phyloP scores from a whole-genome alignment of 2,113 vertebrate species.

The Xerus inauris region DNA sequence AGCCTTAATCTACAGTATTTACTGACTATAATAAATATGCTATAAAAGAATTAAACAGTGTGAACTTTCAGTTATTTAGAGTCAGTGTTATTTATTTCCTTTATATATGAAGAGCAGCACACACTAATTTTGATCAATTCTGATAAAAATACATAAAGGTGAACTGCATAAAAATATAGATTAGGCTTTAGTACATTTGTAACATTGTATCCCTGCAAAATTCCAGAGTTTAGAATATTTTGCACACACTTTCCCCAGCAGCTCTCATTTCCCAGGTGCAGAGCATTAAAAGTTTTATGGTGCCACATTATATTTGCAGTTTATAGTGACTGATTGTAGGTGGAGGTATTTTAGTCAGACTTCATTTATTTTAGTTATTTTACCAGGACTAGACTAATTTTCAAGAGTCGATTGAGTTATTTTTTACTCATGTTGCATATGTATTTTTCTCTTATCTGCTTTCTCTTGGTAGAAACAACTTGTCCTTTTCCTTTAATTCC shows the following conservation, averaged over 20 bases:
- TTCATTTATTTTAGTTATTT: constrained; percentile 49
- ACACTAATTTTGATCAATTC: not conserved
- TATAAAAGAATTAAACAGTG: not conserved
- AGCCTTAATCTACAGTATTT: not conserved
- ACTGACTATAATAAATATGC: not conserved
- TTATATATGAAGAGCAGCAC: not conserved
- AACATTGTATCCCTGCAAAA: not conserved
- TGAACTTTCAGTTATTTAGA: constrained; percentile 21
- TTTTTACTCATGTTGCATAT: not conserved
- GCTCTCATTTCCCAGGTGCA: not conserved
- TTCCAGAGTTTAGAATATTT: not conserved
- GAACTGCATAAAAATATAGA: not conserved
- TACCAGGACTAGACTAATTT: not conserved
- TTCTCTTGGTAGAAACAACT: constrained; percentile 39
- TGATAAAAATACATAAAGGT: not conserved
- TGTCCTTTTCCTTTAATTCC: constrained; percentile 25
- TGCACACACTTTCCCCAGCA: not conserved
- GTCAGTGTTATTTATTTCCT: not conserved
- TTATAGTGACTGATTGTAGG: not conserved
- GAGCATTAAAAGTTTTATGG: not conserved
- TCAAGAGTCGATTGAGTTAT: not conserved
- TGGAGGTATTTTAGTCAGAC: constrained; percentile 21
- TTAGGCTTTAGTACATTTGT: not conserved
- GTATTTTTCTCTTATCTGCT: constrained; percentile 37
- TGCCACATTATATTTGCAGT: constrained; percentile 37